phyloP scores from a whole-genome alignment of 2,888 invertebrate species.

The Andrena bicolor region DNA sequence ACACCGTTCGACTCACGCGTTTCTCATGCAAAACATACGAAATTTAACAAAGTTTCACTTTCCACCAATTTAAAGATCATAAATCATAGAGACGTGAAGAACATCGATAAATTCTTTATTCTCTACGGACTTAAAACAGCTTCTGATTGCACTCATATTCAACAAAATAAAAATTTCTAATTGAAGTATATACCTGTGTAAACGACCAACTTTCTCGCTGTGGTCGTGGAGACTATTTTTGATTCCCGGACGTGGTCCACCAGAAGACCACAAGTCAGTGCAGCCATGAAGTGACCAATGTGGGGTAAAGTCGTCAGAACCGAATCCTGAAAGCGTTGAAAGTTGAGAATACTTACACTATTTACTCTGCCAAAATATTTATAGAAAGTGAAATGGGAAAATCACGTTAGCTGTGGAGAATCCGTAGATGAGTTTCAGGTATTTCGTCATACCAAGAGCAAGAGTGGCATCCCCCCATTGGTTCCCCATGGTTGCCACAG shows the following conservation, averaged over 20 bases:
- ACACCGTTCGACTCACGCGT: too few relatives aligned
- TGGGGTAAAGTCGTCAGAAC: slow-evolving; percentile 87
- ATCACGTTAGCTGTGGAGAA: slow-evolving; percentile 87
- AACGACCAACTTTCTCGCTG: slow-evolving; percentile 87
- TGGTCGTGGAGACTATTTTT: slow-evolving; percentile 86
- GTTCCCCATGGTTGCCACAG: slow-evolving; percentile 87
- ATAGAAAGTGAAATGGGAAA: background rate
- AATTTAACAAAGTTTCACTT: too few relatives aligned
- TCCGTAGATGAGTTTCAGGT: slow-evolving; percentile 87
- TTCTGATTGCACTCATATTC: too few relatives aligned
- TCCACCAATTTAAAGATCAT: too few relatives aligned
- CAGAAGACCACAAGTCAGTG: slow-evolving; percentile 87
- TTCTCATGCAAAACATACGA: too few relatives aligned
- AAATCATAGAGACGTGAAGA: too few relatives aligned
- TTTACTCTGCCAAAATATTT: background rate
- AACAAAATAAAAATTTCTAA: background rate
- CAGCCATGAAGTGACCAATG: slow-evolving; percentile 87
- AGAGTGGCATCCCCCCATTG: slow-evolving; percentile 88
- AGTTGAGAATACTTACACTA: background rate
- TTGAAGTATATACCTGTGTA: slow-evolving; percentile 85
- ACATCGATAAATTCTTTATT: too few relatives aligned
- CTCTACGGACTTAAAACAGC: too few relatives aligned
- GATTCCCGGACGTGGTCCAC: slow-evolving; percentile 87
- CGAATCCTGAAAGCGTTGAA: slow-evolving; percentile 84
- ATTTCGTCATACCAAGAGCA: slow-evolving; percentile 87